A percentile compares a stretch with the other conserved stretches of the same genome.
phyloP scores from a whole-genome alignment of 2,113 vertebrate genomes.

The Brachypodius melanocephalos region DNA sequence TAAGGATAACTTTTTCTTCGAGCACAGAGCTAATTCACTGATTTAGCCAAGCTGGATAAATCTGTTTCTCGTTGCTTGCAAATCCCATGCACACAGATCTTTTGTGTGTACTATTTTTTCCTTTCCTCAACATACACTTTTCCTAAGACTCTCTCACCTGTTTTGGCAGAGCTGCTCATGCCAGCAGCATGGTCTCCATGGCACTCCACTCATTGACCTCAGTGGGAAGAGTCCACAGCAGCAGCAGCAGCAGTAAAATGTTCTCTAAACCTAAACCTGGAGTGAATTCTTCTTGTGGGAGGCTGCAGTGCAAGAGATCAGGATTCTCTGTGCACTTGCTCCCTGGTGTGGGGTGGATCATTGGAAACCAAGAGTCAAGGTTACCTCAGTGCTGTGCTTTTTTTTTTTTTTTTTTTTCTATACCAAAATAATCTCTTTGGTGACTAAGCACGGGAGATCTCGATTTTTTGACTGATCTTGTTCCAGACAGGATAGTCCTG shows the following conservation, averaged over 20 bases:
- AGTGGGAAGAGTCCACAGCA: not conserved
- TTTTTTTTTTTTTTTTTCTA: not conserved
- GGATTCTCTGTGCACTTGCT: not conserved
- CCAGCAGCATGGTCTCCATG: not conserved
- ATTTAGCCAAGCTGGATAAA: not conserved
- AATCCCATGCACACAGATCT: not conserved
- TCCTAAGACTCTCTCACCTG: not conserved
- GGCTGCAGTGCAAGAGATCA: not conserved
- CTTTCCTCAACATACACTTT: not conserved
- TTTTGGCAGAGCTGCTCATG: not conserved
- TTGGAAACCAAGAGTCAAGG: not conserved
- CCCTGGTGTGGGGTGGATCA: not conserved
- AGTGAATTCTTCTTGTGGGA: not conserved
- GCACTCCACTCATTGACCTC: not conserved
- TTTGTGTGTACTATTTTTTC: not conserved
- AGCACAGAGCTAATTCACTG: constrained; percentile 18
- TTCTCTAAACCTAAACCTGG: not conserved
- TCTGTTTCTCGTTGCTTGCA: not conserved
- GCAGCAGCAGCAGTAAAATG: not conserved
- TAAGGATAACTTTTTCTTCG: constrained; percentile 15
- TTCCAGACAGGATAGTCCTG: not conserved
- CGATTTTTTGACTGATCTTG: not conserved
- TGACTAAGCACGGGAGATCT: not conserved
- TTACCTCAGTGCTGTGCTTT: not conserved
- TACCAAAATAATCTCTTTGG: not conserved